These are phyloP conservation scores for Siniperca knerii DNA, from an alignment of 2,113 vertebrate species.

Conservation along the genomic window DNA sequence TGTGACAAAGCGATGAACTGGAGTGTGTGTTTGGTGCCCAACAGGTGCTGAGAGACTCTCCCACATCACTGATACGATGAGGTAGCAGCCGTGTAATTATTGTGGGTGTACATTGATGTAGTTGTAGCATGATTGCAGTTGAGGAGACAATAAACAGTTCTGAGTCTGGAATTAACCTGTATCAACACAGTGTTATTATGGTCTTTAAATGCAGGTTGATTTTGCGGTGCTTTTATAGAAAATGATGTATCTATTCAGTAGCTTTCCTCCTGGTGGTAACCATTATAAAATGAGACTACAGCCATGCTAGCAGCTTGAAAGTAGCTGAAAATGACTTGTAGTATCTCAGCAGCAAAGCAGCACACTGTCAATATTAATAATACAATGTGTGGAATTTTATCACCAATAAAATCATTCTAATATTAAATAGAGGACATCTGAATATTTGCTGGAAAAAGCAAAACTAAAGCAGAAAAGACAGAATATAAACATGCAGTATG, in stretches of 20 bases:
- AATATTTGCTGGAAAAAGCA: too few relatives aligned
- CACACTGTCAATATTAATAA: too few relatives aligned
- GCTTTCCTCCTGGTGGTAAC: background rate
- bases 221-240: background rate
- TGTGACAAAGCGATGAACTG: background rate
- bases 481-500: too few relatives aligned
- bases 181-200: background rate
- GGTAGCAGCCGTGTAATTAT: background rate
- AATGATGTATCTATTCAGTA: background rate
- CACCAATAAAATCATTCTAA: too few relatives aligned
- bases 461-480: too few relatives aligned
- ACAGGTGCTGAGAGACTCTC: background rate
- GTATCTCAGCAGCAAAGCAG: too few relatives aligned
- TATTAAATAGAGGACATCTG: too few relatives aligned
- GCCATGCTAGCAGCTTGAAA: too few relatives aligned
- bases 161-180: conserved; percentile 9
- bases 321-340: background rate
- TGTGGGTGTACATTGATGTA: background rate
- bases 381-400: too few relatives aligned
- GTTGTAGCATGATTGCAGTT: background rate
- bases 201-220: background rate
- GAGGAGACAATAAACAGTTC: conserved; percentile 18
- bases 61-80: background rate
- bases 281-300: background rate
- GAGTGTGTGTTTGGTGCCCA: background rate